Evolutionary conservation across 2,113 vertebrate species (phyloP), one percentile per base, ranked within the genome.

Genomic region (Rhinogobius similis): DNA sequence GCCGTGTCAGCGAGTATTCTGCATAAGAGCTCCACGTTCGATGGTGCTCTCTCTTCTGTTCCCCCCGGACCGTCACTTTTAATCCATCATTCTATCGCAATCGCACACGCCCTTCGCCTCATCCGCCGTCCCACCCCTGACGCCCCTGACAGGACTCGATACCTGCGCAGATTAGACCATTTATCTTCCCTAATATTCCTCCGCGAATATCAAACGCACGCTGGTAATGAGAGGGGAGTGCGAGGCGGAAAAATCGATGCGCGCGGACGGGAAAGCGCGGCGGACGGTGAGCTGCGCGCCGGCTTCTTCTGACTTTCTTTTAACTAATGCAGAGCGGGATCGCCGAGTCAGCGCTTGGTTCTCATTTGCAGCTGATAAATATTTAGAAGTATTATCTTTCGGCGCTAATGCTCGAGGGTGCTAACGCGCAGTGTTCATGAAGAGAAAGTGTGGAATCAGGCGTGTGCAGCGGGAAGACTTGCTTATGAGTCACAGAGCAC

Each of bases 171-270:
- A 90, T 90, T 81, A 89, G 87, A 85, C 68, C 68, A 90, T 90
- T 88, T 87, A 90, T 88, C 84, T 88, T 89, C 79, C 67, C 64
- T 84, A 84, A 91, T 89, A 89, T 83, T 87, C 81, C 69, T 43
- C 76, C 66, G 53, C 86, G 87, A 88, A 91, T 89, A 87, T 89
- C 82, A 88, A 89, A 76, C 82, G 16, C 70, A 78, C 56, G 68
- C 71, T 63, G 68, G 76, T 89, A 87, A 89, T 86, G 86, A 87
- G 73, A 84, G 84, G 61, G 39, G 68, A 76, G 77, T 76, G 36
- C 79, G 82, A 72, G 46, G 10, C 41, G 76, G 73, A 79, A 89
- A 80, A 89, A 89, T 90, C 86, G n/a, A 89, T 90, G 84, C 12
- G 39, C 36, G 26, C 41, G 44, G 68, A 85, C 69, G 67, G 81